Evolutionary conservation across 2,797 vertebrate genomes (phyloP).

Genomic region (Antennarius maculatus): DNA sequence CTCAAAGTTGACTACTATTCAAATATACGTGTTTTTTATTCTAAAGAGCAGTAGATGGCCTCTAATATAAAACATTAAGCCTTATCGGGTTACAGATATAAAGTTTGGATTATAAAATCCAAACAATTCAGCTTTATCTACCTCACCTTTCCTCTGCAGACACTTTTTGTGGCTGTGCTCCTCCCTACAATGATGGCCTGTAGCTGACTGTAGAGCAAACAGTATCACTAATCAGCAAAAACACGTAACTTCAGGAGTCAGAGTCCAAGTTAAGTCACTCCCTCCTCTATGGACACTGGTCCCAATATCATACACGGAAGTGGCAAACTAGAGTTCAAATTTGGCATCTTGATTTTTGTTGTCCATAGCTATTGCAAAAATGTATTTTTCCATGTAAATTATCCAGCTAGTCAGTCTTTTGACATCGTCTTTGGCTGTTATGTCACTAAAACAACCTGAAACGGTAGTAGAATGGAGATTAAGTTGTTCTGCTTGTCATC

Average conservation of each 20-base stretch:
- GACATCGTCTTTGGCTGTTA: constrained; percentile 33
- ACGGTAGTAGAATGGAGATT: constrained; percentile 47
- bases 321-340: constrained; percentile 3
- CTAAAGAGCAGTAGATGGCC: background rate
- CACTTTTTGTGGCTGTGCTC: background rate
- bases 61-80: background rate
- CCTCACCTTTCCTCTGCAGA: background rate
- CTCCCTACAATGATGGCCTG: background rate
- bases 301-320: constrained; percentile 15
- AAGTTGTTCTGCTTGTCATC: constrained; percentile 47
- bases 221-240: background rate
- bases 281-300: too few relatives aligned
- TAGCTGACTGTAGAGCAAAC: too few relatives aligned
- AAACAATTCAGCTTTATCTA: background rate
- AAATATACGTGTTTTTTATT: background rate
- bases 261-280: constrained; percentile 1
- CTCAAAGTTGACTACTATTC: background rate
- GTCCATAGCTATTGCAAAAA: background rate
- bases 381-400: constrained; percentile 22
- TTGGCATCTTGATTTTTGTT: background rate
- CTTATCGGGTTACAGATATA: background rate
- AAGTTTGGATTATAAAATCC: background rate
- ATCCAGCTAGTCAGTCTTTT: constrained; percentile 8
- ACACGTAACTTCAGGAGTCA: background rate
- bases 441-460: constrained; percentile 32